Conservation (phyloP, 1,140 invertebrate species). For the Proales similis region DNA sequence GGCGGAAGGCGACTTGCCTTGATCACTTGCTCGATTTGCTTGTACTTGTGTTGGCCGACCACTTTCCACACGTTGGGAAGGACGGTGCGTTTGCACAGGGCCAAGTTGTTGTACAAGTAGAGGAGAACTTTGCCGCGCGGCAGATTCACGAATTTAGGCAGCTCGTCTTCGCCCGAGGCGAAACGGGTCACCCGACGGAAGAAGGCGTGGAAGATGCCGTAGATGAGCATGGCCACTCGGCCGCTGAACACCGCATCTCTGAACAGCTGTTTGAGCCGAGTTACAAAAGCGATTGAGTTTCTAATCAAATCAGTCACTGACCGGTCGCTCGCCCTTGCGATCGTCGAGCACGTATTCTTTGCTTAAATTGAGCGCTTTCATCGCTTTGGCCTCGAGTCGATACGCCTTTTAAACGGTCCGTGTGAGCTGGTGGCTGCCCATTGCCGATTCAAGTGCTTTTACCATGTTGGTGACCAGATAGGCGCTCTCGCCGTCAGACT, state of each 20-base stretch:
- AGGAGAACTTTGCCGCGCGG: constrained; percentile 8
- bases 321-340: constrained; percentile 5
- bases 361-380: constrained; percentile 17
- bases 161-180: constrained; percentile 11
- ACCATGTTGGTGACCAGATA: constrained; percentile 31
- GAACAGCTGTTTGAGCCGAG: not conserved
- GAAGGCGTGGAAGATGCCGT: constrained; percentile 12
- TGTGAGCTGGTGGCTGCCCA: not conserved
- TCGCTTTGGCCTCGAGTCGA: constrained; percentile 20
- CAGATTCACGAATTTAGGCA: constrained; percentile 22
- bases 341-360: constrained; percentile 30
- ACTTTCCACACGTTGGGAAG: constrained; percentile 17
- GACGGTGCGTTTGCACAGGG: constrained; percentile 1
- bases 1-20: not conserved
- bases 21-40: constrained; percentile 9
- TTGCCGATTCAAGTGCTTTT: not conserved
- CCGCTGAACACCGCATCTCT: not conserved
- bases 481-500: constrained; percentile 10
- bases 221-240: constrained; percentile 10
- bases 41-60: constrained; percentile 4
- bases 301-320: not conserved
- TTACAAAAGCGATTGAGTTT: not conserved
- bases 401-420: not conserved
- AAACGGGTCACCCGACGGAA: constrained; percentile 8
- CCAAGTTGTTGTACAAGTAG: constrained; percentile 33